Percentiles rank a stretch among this genome's conserved stretches.
Conservation (phyloP, 2,113 vertebrate species). For the Ardeotis arabs region DNA sequence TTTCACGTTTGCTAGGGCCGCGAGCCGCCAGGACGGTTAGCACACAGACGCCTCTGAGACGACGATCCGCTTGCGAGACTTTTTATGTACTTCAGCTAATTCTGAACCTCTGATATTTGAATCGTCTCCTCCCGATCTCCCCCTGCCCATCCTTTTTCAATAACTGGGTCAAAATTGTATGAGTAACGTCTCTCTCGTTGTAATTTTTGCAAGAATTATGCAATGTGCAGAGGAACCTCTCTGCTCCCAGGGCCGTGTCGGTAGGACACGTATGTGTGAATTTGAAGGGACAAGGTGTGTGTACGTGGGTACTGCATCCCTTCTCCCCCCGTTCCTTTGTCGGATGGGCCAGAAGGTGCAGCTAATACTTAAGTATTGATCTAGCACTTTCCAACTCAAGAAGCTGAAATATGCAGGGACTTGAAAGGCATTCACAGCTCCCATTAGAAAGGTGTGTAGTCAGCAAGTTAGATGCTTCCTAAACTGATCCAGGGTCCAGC, state of each 20-base stretch:
- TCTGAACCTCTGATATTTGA: background rate
- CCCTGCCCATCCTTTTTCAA: background rate
- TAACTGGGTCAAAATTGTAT: background rate
- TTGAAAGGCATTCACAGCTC: conserved; percentile 19
- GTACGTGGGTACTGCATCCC: fast-evolving
- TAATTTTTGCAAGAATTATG: background rate
- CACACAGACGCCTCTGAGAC: background rate
- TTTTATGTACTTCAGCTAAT: fast-evolving
- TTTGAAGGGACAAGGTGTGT: background rate
- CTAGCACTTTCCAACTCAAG: background rate
- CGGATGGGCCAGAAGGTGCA: background rate
- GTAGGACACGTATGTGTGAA: background rate
- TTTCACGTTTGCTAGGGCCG: background rate
- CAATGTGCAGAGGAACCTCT: background rate
- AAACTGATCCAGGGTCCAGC: background rate
- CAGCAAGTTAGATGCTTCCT: conserved; percentile 18
- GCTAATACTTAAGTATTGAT: conserved; percentile 1
- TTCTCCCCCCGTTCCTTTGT: background rate
- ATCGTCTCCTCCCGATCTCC: background rate
- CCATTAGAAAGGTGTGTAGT: background rate
- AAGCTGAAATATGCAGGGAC: background rate
- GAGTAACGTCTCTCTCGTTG: background rate
- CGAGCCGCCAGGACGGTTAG: fast-evolving
- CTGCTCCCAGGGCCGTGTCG: background rate
- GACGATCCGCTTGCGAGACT: fast-evolving